phyloP scores from a whole-genome alignment of 2,797 vertebrate genomes.

The Neosilurus mollespiculum region DNA sequence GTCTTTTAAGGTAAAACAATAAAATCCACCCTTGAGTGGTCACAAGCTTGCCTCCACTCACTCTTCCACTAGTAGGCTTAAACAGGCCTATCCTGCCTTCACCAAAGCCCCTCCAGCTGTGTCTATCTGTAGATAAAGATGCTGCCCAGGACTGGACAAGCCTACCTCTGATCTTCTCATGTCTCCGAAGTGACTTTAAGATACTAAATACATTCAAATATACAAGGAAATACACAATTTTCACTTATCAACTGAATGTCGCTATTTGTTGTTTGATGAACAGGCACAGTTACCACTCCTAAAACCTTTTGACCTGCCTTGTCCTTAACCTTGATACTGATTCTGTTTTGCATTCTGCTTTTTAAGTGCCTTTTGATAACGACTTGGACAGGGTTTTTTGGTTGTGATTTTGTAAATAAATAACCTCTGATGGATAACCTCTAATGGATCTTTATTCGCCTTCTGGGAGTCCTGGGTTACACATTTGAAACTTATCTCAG shows the following conservation, averaged over 20 bases:
- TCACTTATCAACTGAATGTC: background rate
- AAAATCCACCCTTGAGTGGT: too few species aligned
- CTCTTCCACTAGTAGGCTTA: too few species aligned
- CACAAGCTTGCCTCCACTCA: too few species aligned
- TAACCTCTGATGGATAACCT: background rate
- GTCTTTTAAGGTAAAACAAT: too few species aligned
- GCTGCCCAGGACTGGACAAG: too few species aligned
- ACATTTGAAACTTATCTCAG: background rate
- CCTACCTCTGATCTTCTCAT: too few species aligned
- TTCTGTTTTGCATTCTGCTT: background rate
- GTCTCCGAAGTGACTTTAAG: too few species aligned
- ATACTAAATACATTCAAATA: too few species aligned
- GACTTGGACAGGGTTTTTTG: background rate
- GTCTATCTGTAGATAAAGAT: too few species aligned
- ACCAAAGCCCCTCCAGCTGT: too few species aligned
- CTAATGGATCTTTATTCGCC: background rate
- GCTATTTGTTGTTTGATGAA: background rate
- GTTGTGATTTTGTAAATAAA: conserved; percentile 3
- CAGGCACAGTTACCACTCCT: background rate
- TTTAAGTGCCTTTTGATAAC: background rate
- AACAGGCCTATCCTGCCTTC: too few species aligned
- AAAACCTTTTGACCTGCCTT: background rate
- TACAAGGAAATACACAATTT: background rate
- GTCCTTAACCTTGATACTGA: background rate
- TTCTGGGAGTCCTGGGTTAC: background rate